These are phyloP conservation scores for Buathra laborator DNA, from an alignment of 2,888 invertebrate genomes.

Conservation along the genomic window DNA sequence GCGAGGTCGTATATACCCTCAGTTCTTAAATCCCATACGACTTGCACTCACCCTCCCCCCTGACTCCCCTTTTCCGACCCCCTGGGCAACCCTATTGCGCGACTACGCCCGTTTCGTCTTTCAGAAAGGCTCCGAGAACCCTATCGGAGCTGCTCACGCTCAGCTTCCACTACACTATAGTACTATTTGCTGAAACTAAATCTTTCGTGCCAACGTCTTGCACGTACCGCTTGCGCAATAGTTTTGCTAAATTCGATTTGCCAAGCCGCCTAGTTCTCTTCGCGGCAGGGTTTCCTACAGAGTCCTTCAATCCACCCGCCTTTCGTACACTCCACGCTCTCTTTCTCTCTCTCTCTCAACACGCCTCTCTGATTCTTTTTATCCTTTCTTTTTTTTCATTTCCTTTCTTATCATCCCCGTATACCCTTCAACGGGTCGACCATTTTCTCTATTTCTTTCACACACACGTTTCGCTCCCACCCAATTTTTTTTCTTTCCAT, in stretches of 20 bases:
- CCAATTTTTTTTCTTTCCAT: not conserved
- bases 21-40: slow-evolving; percentile 43
- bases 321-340: not conserved
- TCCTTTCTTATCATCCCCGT: slow-evolving; percentile 24
- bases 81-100: slow-evolving; percentile 10
- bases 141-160: slow-evolving; percentile 16
- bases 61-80: slow-evolving; percentile 18
- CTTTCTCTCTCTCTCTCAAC: slow-evolving; percentile 11
- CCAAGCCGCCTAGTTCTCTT: slow-evolving; percentile 46
- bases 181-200: slow-evolving; percentile 74
- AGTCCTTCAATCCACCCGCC: slow-evolving; percentile 35
- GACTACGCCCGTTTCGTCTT: slow-evolving; percentile 47
- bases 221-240: slow-evolving; percentile 72
- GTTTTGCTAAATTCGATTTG: slow-evolving; percentile 81
- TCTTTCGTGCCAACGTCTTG: slow-evolving; percentile 73
- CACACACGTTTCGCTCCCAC: slow-evolving; percentile 6
- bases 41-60: slow-evolving; percentile 6
- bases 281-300: slow-evolving; percentile 37
- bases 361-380: slow-evolving; percentile 66
- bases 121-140: slow-evolving; percentile 20
- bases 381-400: slow-evolving; percentile 71
- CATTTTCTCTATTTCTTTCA: slow-evolving; percentile 57
- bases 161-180: slow-evolving; percentile 8
- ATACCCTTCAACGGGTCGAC: not conserved
- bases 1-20: not conserved